Evolutionary conservation across 2,797 vertebrate species (phyloP).

Genomic region (Eurystomus glaucurus): DNA sequence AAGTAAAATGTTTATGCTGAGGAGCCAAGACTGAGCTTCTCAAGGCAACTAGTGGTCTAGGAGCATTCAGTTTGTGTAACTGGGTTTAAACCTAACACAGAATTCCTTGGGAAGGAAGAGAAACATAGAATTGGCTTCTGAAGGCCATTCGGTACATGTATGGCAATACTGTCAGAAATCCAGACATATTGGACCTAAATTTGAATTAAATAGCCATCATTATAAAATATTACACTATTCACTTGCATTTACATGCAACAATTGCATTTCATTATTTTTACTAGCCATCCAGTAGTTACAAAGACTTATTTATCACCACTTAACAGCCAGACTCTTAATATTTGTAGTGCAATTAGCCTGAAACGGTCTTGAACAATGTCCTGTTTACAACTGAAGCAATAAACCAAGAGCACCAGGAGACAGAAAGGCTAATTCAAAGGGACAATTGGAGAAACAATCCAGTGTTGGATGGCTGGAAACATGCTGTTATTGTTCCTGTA

Average conservation of each 20-base stretch:
- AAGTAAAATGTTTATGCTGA: accelerated
- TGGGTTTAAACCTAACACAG: neutral
- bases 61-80: neutral
- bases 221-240: constrained; percentile 32
- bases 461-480: constrained; percentile 16
- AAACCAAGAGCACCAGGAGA: constrained; percentile 63
- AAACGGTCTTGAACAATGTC: constrained; percentile 64
- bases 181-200: neutral
- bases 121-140: neutral
- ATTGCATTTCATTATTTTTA: constrained; percentile 59
- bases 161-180: neutral
- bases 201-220: constrained; percentile 49
- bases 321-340: constrained; percentile 60
- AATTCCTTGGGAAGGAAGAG: neutral
- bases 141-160: neutral
- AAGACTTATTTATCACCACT: constrained; percentile 54
- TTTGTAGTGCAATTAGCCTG: constrained; percentile 63
- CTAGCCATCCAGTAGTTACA: constrained; percentile 59
- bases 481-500: constrained; percentile 22
- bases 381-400: constrained; percentile 62
- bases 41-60: neutral
- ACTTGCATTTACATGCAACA: constrained; percentile 7
- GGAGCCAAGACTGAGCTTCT: neutral
- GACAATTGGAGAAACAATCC: constrained; percentile 56
- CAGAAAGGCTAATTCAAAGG: constrained; percentile 57